Evolutionary conservation across 2,113 vertebrate species (phyloP), one percentile per base, ranked within the genome.

Genomic region (Tragelaphus buxtoni): DNA sequence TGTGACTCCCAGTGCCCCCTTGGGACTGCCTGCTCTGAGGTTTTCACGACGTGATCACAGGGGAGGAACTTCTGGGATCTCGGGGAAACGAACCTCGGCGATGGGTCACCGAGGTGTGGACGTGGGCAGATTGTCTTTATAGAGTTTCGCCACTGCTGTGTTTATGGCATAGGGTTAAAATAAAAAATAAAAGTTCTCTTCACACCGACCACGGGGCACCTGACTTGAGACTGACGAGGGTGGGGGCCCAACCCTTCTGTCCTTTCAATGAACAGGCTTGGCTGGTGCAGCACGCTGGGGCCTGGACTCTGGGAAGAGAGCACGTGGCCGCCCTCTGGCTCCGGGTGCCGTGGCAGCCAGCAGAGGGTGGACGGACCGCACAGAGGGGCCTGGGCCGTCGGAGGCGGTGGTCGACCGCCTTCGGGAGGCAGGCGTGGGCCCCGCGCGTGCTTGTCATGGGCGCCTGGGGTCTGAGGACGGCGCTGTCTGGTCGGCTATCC

Each of bases 241-340:
- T 5, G 3, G 3, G 12, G 4, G 7, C 5, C 77, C 16, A 2
- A 4, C 18, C 7, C 1, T 17, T 49, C 3, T 9, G 55, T 51
- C 42, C 53, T 5, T 4, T 8, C 12, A 32, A 55, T 45, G 30
- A 65, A 26, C 8, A 53, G 42, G 20, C 13, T 13, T 9, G 0
- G 58, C 60, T 16, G 2, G 60, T 4, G 1, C 2, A 51, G 60
- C 58, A 20, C 12, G 2, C 47, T 51, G 69, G 1, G 81, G 14
- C 82, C 39, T 69, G 42, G 55, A 13, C 82, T 55, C 63, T 1
- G 3, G 77, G 28, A 51, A 39, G 51, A 39, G 1, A 8, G 79
- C 22, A 2, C 11, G 3, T 14, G 80, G n/a, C n/a, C 0, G 3
- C 47, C 47, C 84, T 60, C 10, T 11, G 4, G n/a, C 5, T 22